A percentile compares a stretch with the other conserved stretches of the same genome.
Conservation (phyloP, 30 jellyfish, hydroid and myxozoan species). For the Aurelia aurita region DNA sequence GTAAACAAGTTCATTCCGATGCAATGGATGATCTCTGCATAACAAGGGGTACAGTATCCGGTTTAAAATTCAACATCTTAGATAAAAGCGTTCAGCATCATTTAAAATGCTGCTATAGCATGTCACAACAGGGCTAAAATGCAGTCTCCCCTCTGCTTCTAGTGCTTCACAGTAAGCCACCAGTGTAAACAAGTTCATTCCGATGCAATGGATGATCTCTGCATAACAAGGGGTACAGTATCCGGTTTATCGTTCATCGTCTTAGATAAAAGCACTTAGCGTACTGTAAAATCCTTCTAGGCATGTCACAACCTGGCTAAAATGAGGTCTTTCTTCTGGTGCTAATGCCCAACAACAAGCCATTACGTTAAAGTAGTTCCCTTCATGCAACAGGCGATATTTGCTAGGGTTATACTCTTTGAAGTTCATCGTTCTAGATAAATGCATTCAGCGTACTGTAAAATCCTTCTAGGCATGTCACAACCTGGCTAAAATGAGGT, state of each 20-base stretch:
- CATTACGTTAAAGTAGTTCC: slow-evolving; percentile 76
- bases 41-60: neutral
- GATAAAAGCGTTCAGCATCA: slow-evolving; percentile 84
- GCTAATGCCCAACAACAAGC: slow-evolving; percentile 99
- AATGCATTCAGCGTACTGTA: slow-evolving; percentile 89
- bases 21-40: too few species aligned
- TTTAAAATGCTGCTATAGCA: slow-evolving; percentile 78
- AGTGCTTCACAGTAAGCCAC: slow-evolving; percentile 98
- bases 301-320: slow-evolving; percentile 86
- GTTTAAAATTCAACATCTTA: neutral
- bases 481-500: slow-evolving; percentile 92
- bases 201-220: too few species aligned
- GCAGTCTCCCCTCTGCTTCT: slow-evolving; percentile 90
- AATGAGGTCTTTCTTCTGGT: slow-evolving; percentile 87
- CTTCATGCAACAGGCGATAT: too few species aligned
- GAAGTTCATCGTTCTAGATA: slow-evolving; percentile 24
- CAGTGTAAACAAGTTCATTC: slow-evolving; percentile 70
- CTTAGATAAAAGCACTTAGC: slow-evolving; percentile 81
- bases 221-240: too few species aligned
- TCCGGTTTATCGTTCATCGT: neutral
- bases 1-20: too few species aligned
- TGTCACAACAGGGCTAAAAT: slow-evolving; percentile 78
- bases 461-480: slow-evolving; percentile 91
- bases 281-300: slow-evolving; percentile 84
- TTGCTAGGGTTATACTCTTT: too few species aligned